These are phyloP conservation scores for Pogonophryne albipinna DNA, from an alignment of 2,797 vertebrate species.

Conservation along the genomic window DNA sequence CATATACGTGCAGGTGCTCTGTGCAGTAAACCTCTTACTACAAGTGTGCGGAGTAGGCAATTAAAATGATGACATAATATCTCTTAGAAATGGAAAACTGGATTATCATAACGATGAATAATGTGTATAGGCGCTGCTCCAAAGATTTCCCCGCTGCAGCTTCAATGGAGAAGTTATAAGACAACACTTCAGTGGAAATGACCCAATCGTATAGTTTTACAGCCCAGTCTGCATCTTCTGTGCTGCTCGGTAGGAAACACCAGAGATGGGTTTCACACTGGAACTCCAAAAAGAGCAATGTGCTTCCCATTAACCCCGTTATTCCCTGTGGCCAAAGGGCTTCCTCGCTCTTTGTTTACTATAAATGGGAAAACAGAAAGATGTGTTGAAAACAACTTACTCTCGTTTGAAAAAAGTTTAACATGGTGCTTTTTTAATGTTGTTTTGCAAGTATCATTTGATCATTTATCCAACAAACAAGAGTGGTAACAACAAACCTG, in stretches of 20 bases:
- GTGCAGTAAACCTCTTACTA: constrained; percentile 40
- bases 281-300: constrained; percentile 28
- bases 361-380: constrained; percentile 15
- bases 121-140: background rate
- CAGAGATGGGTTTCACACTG: constrained; percentile 14
- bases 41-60: constrained; percentile 41
- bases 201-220: background rate
- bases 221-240: constrained; percentile 3
- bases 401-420: background rate
- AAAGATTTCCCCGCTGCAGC: background rate
- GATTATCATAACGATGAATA: constrained; percentile 30
- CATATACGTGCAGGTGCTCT: constrained; percentile 23
- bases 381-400: background rate
- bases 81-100: constrained; percentile 29
- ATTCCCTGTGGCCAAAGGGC: constrained; percentile 19
- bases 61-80: constrained; percentile 43
- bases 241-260: constrained; percentile 24
- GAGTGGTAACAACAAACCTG: background rate
- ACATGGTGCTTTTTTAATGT: background rate
- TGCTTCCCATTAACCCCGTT: constrained; percentile 39
- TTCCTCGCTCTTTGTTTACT: constrained; percentile 26
- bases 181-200: background rate
- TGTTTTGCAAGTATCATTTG: background rate
- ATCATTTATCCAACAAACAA: background rate
- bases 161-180: background rate